Evolutionary conservation across 2,888 invertebrate genomes (phyloP).

Genomic region (Drosophila paramelanica): DNA sequence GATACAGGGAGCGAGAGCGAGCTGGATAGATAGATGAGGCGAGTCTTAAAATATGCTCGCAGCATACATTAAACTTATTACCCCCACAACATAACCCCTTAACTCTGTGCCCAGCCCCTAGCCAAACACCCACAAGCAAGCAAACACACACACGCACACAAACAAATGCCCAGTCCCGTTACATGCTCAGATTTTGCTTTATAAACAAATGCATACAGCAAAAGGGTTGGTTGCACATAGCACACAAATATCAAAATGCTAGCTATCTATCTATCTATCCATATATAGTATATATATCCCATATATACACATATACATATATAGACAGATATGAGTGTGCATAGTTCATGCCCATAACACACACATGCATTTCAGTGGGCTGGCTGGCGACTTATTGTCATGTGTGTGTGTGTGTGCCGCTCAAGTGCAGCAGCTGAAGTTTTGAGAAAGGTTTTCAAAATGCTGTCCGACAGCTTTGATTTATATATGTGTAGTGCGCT

Average conservation of each 20-base stretch:
- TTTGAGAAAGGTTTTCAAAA: constrained; percentile 60
- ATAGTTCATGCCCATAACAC: constrained; percentile 2
- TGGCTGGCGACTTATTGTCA: constrained; percentile 56
- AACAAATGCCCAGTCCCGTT: constrained; percentile 51
- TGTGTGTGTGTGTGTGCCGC: constrained; percentile 32
- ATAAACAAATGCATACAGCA: constrained; percentile 68
- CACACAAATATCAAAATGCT: constrained; percentile 61
- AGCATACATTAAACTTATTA: constrained; percentile 82
- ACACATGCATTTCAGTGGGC: constrained; percentile 48
- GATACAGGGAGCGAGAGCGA: constrained; percentile 5
- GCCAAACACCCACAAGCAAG: constrained; percentile 13
- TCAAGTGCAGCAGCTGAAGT: constrained; percentile 56
- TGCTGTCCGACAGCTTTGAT: constrained; percentile 61
- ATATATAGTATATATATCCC: constrained; percentile 14
- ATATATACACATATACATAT: constrained; percentile 15
- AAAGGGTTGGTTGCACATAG: constrained; percentile 73
- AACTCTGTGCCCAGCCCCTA: constrained; percentile 5
- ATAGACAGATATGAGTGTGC: constrained; percentile 22
- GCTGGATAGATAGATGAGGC: constrained; percentile 4
- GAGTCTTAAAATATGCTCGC: constrained; percentile 69
- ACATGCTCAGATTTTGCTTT: constrained; percentile 66
- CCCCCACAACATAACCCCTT: constrained; percentile 33
- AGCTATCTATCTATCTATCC: constrained; percentile 46
- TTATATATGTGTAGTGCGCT: constrained; percentile 56
- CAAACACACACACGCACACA: constrained; percentile 11